Evolutionary conservation across 2,888 invertebrate genomes (phyloP), one percentile per base, ranked within the genome.

Genomic region (Cataglyphis rosenhaueri): DNA sequence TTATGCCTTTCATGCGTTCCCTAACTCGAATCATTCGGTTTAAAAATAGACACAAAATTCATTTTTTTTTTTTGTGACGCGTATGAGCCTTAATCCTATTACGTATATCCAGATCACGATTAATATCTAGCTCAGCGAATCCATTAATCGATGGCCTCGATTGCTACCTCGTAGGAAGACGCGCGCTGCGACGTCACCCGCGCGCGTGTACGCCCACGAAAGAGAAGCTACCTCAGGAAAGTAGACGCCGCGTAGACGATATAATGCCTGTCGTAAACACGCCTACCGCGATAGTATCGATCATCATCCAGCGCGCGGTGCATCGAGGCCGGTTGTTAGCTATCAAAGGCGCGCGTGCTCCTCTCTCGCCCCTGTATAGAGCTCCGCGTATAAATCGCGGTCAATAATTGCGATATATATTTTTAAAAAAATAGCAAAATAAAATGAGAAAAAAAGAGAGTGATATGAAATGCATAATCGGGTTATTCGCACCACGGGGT

Each of bases 101-200:
- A 94, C 94, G 94, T 94, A 94, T 94, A 94, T 94, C 85, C 90
- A 93, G 91, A 94, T 94, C 94, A 94, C 94, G 93, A 92, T 93
- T 92, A 90, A 86, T 86, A 87, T 57, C 87, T 87, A 83, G 84
- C 84, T 86, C 64, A 74, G 64, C 75, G 66, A 85, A 79, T 85
- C 66, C 48, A 48, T 48, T 82, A 65, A 75, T 75, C 82, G 83
- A 78, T 65, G 52, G 52, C 52, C 52, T 55, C 71, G 35, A 38
- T 41, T 21, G 38, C 55, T 68, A 59, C 65, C 44, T 61, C 57
- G 62, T 52, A 81, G 57, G 52, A 59, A 70, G 44, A 70, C 38
- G 38, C 55, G 38, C 78, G 64, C 59, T 81, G 62, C 76, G 70
- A 65, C 75, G 74, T 84, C 32, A 65, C 62, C 57, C 38, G 18